Conservation (phyloP, 2,113 vertebrate genomes). For the Myiopsitta monachus region DNA sequence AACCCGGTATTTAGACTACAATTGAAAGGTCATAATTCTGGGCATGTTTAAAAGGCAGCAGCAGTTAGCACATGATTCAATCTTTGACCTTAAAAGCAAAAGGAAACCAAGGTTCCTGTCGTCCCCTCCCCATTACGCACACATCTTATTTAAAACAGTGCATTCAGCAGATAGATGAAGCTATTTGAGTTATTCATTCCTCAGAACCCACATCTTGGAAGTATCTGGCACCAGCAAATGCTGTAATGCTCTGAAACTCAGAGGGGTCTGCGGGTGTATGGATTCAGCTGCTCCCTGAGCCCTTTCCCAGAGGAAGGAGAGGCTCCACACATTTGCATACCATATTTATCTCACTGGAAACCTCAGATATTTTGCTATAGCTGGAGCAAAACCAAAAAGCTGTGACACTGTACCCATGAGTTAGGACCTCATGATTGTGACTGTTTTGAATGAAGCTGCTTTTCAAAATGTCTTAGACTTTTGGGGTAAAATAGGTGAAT, state of each 20-base stretch:
- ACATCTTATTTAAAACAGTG: neutral
- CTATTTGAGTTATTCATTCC: neutral
- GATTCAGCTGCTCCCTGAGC: neutral
- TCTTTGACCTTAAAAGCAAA: conserved; percentile 10
- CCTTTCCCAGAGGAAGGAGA: neutral
- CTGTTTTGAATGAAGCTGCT: neutral
- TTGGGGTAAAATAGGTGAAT: neutral
- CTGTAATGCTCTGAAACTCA: neutral
- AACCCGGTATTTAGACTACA: neutral
- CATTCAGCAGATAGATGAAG: neutral
- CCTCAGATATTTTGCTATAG: neutral
- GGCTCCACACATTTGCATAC: neutral
- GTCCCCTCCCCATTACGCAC: rapidly evolving
- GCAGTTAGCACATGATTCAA: neutral
- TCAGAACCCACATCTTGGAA: conserved; percentile 11
- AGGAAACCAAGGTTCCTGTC: neutral
- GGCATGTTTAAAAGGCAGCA: neutral
- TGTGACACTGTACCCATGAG: neutral
- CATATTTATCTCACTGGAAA: neutral
- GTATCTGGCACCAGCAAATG: neutral
- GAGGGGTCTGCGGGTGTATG: neutral
- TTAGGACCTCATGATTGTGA: rapidly evolving
- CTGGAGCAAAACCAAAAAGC: neutral
- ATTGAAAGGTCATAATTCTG: neutral
- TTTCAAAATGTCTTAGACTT: rapidly evolving